phyloP scores from a whole-genome alignment of 2,888 invertebrate species.

The Morpho deidamia region DNA sequence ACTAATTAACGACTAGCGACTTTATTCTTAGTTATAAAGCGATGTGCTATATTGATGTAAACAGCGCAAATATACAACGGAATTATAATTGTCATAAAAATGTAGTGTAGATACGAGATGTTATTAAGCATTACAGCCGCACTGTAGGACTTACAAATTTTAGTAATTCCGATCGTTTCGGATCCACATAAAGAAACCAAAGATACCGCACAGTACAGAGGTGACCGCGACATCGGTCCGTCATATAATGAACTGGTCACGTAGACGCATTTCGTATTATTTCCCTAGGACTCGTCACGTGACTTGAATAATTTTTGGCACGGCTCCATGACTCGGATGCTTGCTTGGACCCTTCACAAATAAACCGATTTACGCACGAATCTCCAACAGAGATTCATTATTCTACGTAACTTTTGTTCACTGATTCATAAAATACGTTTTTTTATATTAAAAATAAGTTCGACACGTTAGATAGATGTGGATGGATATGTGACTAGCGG shows the following conservation, averaged over 20 bases:
- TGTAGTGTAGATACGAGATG: too few species aligned
- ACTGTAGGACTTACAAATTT: too few species aligned
- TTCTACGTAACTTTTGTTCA: conserved; percentile 59
- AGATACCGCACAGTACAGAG: conserved; percentile 32
- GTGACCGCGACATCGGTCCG: conserved; percentile 58
- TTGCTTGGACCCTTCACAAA: conserved; percentile 72
- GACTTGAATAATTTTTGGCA: conserved; percentile 67
- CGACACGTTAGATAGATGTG: too few species aligned
- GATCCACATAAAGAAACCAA: conserved; percentile 23
- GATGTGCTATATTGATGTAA: too few species aligned
- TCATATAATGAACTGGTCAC: conserved; percentile 77
- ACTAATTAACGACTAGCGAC: too few species aligned
- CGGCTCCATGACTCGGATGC: conserved; percentile 49
- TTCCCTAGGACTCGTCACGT: conserved; percentile 75
- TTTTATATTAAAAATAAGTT: conserved; percentile 11
- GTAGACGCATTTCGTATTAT: conserved; percentile 79
- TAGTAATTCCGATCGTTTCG: neutral
- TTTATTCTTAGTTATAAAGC: too few species aligned
- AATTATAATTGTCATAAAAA: too few species aligned
- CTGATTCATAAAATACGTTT: conserved; percentile 40
- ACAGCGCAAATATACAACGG: too few species aligned
- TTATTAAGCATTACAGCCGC: too few species aligned
- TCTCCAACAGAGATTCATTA: conserved; percentile 73
- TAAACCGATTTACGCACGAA: conserved; percentile 77
- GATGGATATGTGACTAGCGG: too few species aligned